Conservation (phyloP, 2,888 invertebrate genomes). For the Micoletzkya japonica region DNA sequence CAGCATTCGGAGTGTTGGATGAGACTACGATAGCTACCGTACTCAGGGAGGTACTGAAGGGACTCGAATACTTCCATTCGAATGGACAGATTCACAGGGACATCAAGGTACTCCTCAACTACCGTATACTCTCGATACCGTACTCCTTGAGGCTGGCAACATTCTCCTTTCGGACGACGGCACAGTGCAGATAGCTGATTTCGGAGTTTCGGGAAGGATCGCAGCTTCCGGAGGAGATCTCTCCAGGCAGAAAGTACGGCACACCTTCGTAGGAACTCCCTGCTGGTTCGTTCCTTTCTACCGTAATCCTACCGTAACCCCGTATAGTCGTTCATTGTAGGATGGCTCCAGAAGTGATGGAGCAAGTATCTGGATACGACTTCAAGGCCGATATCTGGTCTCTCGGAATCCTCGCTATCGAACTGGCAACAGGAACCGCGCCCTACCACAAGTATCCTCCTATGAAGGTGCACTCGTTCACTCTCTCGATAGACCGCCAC, state of each 20-base stretch:
- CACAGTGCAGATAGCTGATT: slow-evolving; percentile 95
- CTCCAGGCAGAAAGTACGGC: slow-evolving; percentile 84
- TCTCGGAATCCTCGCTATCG: slow-evolving; percentile 94
- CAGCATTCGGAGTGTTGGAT: slow-evolving; percentile 78
- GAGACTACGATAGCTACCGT: slow-evolving; percentile 96
- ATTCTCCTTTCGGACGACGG: slow-evolving; percentile 95
- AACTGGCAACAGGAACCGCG: slow-evolving; percentile 96
- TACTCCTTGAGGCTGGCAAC: slow-evolving; percentile 85
- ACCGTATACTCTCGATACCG: background rate
- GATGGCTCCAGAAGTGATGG: slow-evolving; percentile 99
- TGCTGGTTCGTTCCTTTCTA: slow-evolving; percentile 75
- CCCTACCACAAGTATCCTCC: slow-evolving; percentile 98
- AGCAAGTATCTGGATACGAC: slow-evolving; percentile 87
- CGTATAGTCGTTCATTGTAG: slow-evolving; percentile 24
- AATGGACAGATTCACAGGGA: slow-evolving; percentile 97
- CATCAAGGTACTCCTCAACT: slow-evolving; percentile 45
- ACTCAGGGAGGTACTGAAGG: slow-evolving; percentile 82
- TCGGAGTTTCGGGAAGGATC: slow-evolving; percentile 96
- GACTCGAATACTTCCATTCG: slow-evolving; percentile 95
- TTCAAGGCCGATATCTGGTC: slow-evolving; percentile 89
- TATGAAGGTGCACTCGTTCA: slow-evolving; percentile 80
- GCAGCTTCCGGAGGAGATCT: slow-evolving; percentile 86
- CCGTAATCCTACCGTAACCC: background rate
- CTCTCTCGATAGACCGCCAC: too few species aligned
- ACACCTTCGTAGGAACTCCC: slow-evolving; percentile 97